These are phyloP conservation scores for Diglossa cyanea DNA, from an alignment of 2,797 vertebrate species.

Conservation along the genomic window DNA sequence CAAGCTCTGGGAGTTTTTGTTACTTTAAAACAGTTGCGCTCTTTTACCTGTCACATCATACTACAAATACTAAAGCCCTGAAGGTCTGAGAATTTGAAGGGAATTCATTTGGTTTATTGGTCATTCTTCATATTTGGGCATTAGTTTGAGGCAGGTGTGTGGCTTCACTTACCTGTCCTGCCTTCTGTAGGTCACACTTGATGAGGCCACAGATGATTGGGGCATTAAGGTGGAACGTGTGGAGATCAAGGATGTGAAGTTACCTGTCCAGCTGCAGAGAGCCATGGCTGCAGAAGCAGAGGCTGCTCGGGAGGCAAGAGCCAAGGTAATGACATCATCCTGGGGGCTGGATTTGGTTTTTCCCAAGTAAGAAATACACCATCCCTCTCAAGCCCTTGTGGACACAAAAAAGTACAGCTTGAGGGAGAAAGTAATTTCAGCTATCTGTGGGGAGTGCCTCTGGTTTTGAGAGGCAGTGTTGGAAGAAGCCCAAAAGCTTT, in stretches of 20 bases:
- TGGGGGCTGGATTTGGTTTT: neutral
- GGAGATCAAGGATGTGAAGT: slow-evolving; percentile 97
- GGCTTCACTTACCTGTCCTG: neutral
- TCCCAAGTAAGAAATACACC: neutral
- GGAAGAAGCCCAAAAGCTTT: neutral
- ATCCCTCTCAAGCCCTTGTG: neutral
- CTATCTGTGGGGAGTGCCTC: rapidly evolving
- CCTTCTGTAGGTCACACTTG: slow-evolving; percentile 79
- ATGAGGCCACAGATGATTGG: slow-evolving; percentile 92
- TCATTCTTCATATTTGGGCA: neutral
- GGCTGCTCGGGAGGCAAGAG: slow-evolving; percentile 90
- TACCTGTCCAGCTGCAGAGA: slow-evolving; percentile 93
- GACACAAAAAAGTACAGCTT: neutral
- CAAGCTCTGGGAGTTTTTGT: neutral
- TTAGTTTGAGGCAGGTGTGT: neutral
- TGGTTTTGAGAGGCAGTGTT: neutral
- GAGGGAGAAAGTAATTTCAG: neutral
- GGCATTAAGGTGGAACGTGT: slow-evolving; percentile 97
- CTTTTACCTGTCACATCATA: neutral
- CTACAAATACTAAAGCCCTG: neutral
- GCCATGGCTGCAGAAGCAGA: slow-evolving; percentile 98
- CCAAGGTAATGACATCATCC: slow-evolving; percentile 81
- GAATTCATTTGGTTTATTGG: neutral
- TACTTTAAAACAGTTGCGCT: neutral
- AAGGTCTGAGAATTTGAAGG: neutral